A percentile compares a stretch with the other conserved stretches of the same genome.
Evolutionary conservation across 2,797 vertebrate genomes (phyloP).

Genomic region (Manis crassicaudata): DNA sequence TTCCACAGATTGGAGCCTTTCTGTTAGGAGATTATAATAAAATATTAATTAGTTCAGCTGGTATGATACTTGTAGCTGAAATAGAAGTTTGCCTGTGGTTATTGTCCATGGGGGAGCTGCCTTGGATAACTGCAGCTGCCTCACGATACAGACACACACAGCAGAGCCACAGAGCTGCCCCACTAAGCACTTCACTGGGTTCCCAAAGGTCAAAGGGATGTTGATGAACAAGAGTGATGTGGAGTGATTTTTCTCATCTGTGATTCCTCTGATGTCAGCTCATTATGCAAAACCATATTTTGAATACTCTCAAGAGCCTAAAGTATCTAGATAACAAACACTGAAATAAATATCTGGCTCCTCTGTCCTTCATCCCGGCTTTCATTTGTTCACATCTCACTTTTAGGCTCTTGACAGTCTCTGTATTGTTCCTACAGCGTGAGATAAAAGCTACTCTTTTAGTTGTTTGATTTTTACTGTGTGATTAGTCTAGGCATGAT

Average conservation of each 20-base stretch:
- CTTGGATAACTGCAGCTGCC: background rate
- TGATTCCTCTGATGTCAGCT: background rate
- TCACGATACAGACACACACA: background rate
- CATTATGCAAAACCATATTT: background rate
- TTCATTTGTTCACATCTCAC: background rate
- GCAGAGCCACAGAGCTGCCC: background rate
- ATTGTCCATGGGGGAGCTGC: background rate
- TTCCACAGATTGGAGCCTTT: background rate
- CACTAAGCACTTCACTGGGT: rapidly evolving
- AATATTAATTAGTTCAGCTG: background rate
- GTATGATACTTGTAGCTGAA: background rate
- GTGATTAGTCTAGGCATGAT: slow-evolving; percentile 77
- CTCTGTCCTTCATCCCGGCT: background rate
- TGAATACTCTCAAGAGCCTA: background rate
- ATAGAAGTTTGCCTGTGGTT: background rate
- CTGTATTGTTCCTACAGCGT: slow-evolving; percentile 48
- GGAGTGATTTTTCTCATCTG: background rate
- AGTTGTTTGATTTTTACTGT: slow-evolving; percentile 79
- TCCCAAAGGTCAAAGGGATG: background rate
- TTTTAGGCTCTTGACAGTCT: slow-evolving; percentile 48
- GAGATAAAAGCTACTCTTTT: slow-evolving; percentile 70
- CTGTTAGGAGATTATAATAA: background rate
- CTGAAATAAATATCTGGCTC: background rate
- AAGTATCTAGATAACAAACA: background rate
- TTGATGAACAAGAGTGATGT: background rate